Base-by-base conservation (phyloP, 2,888 invertebrate genomes). In the Latrodectus elegans region DNA sequence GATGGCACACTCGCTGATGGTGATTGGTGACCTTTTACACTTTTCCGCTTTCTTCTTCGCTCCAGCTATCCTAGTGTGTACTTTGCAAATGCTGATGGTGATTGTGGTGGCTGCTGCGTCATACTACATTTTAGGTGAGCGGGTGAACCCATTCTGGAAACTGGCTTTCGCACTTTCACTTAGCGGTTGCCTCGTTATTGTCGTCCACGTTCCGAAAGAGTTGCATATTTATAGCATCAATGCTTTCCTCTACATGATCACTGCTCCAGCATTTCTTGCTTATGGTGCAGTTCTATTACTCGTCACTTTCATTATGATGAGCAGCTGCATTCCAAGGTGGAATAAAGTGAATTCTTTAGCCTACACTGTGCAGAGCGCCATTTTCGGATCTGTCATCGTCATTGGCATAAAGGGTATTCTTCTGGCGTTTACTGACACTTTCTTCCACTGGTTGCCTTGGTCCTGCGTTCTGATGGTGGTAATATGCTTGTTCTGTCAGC, bases 41-140 rank as follows among this genome's bases (percentile, higher is more conserved):
- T 87, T 82, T 53, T 4, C 67, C 11, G 77, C 87, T 8, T 87
- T 87, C 22, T 87, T 75, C 15, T 87, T 87, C 53, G 81, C 87
- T 1, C 81, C 81, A 38, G 81, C 87, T 9, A 77, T 82, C 22
- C 22, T 87, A 38, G 77, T 87, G 4, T 87, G 87, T 51, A 72
- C 77, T 4, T 10, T 87, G 17, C 82, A 81, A 49, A 81, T 77
- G 38, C 14, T 87, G 22, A 82, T 74, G 55, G 77, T 87, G 26
- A 26, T 87, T 14, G 76, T 76, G 4, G 55, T 71, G 10, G 87
- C 87, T 6, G 38, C 77, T n/a, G 65, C 77, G 9, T 87, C 87
- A 0, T 73, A 72, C 4, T 71, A 52, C 9, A n/a, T 87, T 10
- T 55, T 87, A 53, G 82, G 68, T 6, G 87, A 87, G 67, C 71